A percentile compares a stretch with the other conserved stretches of the same genome.
phyloP scores from a whole-genome alignment of 92 coral and sea anemone genomes.

The Micromussa lordhowensis region DNA sequence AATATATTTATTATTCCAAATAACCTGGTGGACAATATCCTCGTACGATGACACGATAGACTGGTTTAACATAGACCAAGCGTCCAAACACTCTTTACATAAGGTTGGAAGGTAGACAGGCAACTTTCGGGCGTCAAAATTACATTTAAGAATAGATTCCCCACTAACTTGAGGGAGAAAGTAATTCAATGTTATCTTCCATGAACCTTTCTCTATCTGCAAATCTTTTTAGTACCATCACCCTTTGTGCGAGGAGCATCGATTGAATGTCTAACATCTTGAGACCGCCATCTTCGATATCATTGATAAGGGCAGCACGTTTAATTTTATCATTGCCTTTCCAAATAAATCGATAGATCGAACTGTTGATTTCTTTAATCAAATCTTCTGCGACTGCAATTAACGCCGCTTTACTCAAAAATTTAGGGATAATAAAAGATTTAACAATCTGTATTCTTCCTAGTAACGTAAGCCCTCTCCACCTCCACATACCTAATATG shows the following conservation, averaged over 20 bases:
- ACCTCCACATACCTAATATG: no score
- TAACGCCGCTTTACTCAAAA: slow-evolving; percentile 14
- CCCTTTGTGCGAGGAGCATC: slow-evolving; percentile 35
- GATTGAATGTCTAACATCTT: slow-evolving; percentile 18
- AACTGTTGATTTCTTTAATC: no score
- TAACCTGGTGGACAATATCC: background rate
- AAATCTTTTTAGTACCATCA: slow-evolving; percentile 40
- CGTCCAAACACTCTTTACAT: slow-evolving; percentile 4
- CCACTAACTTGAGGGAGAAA: background rate
- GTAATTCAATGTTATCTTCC: background rate
- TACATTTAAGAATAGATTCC: slow-evolving; percentile 14
- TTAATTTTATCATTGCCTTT: slow-evolving; percentile 63
- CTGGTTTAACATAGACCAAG: background rate
- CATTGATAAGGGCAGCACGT: no score
- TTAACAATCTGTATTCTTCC: slow-evolving; percentile 1
- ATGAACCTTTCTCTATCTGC: background rate
- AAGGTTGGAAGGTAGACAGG: background rate
- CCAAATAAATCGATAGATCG: slow-evolving; percentile 53
- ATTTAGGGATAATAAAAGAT: background rate
- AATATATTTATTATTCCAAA: background rate
- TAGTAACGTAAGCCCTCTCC: background rate
- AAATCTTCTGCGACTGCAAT: slow-evolving; percentile 5
- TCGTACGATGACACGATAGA: background rate
- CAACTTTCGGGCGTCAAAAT: slow-evolving; percentile 10
- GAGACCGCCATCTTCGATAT: slow-evolving; percentile 35